Evolutionary conservation across 1,140 invertebrate species (phyloP).

Genomic region (Lepidostoma basale): DNA sequence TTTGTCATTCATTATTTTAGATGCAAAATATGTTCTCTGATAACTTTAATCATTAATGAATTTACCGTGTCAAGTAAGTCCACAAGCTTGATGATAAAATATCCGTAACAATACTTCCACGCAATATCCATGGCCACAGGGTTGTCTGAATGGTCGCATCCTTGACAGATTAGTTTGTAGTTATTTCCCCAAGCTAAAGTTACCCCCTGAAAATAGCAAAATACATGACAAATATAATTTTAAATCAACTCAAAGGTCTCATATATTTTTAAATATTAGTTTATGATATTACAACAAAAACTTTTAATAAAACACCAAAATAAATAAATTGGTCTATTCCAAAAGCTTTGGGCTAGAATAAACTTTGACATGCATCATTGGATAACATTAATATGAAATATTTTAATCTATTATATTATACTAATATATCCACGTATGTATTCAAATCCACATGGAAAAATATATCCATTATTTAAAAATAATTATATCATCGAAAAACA

Average conservation of each 20-base stretch:
- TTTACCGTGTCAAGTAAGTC: slow-evolving; percentile 75
- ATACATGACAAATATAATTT: background rate
- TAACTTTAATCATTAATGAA: slow-evolving; percentile 46
- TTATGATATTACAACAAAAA: background rate
- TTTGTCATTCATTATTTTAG: background rate
- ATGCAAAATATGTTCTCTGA: background rate
- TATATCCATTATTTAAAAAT: no score
- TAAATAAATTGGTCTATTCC: no score
- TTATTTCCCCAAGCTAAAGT: slow-evolving; percentile 61
- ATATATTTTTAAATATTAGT: background rate
- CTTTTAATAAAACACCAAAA: no score
- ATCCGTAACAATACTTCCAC: slow-evolving; percentile 68
- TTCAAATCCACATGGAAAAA: no score
- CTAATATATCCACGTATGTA: no score
- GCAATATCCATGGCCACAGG: slow-evolving; percentile 66
- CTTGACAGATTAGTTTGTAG: slow-evolving; percentile 73
- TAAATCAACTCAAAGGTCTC: background rate
- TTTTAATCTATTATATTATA: no score
- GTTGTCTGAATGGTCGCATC: slow-evolving; percentile 66
- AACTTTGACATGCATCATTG: background rate
- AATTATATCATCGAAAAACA: background rate
- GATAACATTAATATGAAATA: no score
- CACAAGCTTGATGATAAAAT: slow-evolving; percentile 72
- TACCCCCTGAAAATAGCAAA: slow-evolving; percentile 55
- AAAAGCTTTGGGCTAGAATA: no score